These are phyloP conservation scores for Holothuria glaberrima DNA, from an alignment of 35 echinoderm and acorn worm species.

Conservation along the genomic window DNA sequence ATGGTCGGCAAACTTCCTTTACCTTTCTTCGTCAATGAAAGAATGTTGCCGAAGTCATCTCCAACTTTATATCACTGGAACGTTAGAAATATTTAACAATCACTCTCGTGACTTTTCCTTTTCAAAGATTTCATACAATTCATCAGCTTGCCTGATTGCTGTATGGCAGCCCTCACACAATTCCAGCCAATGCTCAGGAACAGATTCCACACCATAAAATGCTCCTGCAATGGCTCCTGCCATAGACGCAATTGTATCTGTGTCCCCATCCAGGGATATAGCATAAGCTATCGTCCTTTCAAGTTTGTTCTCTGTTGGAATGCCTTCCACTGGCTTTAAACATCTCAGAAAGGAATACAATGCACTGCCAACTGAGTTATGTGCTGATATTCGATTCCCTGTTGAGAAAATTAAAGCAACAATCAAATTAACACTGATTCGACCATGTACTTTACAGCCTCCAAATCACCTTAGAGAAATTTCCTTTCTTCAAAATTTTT, in stretches of 20 bases:
- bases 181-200: conserved; percentile 74
- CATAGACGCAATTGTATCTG: conserved; percentile 96
- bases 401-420: neutral
- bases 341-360: conserved; percentile 85
- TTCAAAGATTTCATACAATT: conserved; percentile 59
- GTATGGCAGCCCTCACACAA: conserved; percentile 78
- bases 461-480: no score
- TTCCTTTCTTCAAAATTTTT: neutral
- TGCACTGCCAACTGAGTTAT: conserved; percentile 80
- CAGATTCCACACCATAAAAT: conserved; percentile 78
- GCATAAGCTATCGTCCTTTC: conserved; percentile 93
- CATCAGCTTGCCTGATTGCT: conserved; percentile 74
- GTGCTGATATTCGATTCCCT: conserved; percentile 86
- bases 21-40: no score
- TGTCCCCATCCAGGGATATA: conserved; percentile 90
- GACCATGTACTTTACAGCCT: no score
- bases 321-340: conserved; percentile 51
- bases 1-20: no score
- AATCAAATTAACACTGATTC: neutral
- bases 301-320: conserved; percentile 57
- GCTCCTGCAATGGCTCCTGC: conserved; percentile 96
- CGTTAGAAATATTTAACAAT: no score
- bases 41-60: no score
- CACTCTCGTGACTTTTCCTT: neutral
- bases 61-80: no score